Evolutionary conservation across 1,140 invertebrate genomes (phyloP), one percentile per base, ranked within the genome.

Genomic region (Eufriesea mexicana): DNA sequence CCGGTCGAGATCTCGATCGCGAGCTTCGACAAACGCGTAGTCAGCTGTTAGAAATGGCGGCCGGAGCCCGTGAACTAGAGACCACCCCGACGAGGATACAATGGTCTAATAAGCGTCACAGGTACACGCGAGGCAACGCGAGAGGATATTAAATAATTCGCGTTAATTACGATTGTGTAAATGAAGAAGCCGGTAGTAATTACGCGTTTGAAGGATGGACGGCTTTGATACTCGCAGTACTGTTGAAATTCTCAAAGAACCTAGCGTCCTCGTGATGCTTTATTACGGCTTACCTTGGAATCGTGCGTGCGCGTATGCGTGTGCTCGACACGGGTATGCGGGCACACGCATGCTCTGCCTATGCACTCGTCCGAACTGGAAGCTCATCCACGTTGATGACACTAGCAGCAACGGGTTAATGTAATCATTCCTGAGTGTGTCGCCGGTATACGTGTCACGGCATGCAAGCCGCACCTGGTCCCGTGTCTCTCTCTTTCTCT

Each of bases 341-440:
- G 62, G 20, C 51, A 54, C 55, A 76, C 80, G 42, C 55, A 71
- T 45, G 51, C 76, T 82, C n/a, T 55, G 67, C 47, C 55, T 67
- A 64, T 45, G 59, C 28, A 49, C 51, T 70, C 64, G 74, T 76
- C 84, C 62, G 62, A 20, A 12, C 35, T 28, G 59, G 42, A 71
- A 25, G 59, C 68, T 83, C 71, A 86, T 68, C 84, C 75, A 82
- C 79, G 71, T 75, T 75, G 86, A 85, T 64, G 83, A 61, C 42
- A 79, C 70, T 25, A 72, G 23, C 83, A n/a, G 70, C 64, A 71
- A 57, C 57, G 59, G 71, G 51, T 79, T 88, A 88, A 87, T 88
- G 79, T 85, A 88, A 88, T 88, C 84, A 85, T 88, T 88, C 51
- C 76, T 70, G 87, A 88, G 84, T 68, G 72, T 75, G 71, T 20